Evolutionary conservation across 2,888 invertebrate species (phyloP).

Genomic region (Palloptera scutellata): DNA sequence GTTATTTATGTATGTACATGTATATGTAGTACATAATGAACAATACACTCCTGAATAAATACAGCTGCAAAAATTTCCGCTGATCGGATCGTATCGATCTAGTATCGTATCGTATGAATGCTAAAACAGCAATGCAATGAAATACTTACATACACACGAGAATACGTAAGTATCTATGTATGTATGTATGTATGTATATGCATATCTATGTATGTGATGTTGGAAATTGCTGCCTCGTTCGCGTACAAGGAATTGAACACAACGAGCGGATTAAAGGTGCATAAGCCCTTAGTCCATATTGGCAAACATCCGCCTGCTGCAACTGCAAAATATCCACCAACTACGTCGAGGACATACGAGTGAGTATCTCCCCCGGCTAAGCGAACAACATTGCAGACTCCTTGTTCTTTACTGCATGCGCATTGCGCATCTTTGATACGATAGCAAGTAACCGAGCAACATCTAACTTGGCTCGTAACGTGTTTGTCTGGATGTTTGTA

Average conservation of each 20-base stretch:
- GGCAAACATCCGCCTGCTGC: conserved; percentile 60
- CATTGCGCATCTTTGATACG: conserved; percentile 22
- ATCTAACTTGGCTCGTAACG: neutral
- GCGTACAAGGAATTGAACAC: conserved; percentile 19
- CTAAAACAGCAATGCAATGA: conserved; percentile 18
- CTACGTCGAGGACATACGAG: conserved; percentile 51
- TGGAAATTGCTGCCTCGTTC: conserved; percentile 23
- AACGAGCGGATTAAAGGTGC: conserved; percentile 57
- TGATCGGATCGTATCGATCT: conserved; percentile 34
- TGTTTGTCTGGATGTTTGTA: conserved; percentile 30
- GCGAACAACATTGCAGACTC: conserved; percentile 47
- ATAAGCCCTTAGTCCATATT: conserved; percentile 48
- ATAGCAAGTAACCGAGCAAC: conserved; percentile 35
- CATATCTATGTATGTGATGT: neutral
- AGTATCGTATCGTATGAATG: conserved; percentile 8
- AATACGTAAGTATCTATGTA: neutral
- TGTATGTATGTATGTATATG: neutral
- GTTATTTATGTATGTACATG: conserved; percentile 12
- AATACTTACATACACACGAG: neutral
- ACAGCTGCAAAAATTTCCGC: conserved; percentile 36
- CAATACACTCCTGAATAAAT: too few relatives aligned
- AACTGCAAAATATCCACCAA: conserved; percentile 53
- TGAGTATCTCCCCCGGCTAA: conserved; percentile 53
- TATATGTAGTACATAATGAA: neutral
- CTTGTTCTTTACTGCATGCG: conserved; percentile 12